A percentile compares a stretch with the other conserved stretches of the same genome.
Conservation (phyloP, 2,888 invertebrate genomes). For the Anthophora plumipes region DNA sequence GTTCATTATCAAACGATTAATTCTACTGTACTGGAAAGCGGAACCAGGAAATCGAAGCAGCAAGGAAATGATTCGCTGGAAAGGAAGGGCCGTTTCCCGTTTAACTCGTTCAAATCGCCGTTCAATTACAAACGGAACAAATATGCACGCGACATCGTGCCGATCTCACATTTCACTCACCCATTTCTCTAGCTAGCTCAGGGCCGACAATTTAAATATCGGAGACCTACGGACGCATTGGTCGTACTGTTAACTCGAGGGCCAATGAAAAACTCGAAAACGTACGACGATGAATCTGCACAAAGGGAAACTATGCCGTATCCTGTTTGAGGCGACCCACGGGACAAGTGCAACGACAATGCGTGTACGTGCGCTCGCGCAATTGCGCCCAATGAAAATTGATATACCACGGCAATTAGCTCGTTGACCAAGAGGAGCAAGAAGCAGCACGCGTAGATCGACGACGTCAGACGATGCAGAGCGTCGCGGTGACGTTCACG, state of each 20-base stretch:
- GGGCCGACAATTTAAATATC: conserved; percentile 27
- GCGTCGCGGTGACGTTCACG: conserved; percentile 15
- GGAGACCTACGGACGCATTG: conserved; percentile 25
- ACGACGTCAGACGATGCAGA: conserved; percentile 16
- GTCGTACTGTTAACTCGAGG: conserved; percentile 27
- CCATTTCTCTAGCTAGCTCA: neutral
- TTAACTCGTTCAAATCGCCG: neutral
- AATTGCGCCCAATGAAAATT: conserved; percentile 82
- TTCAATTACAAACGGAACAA: neutral
- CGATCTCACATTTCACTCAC: conserved; percentile 11
- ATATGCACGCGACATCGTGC: neutral
- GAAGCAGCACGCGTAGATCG: conserved; percentile 54
- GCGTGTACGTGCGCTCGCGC: conserved; percentile 75
- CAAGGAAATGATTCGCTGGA: too few relatives aligned
- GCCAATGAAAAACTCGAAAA: conserved; percentile 53
- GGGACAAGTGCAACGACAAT: conserved; percentile 75
- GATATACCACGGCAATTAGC: conserved; percentile 80
- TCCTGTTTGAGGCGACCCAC: conserved; percentile 78
- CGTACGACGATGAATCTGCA: conserved; percentile 57
- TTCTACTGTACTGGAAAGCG: too few relatives aligned
- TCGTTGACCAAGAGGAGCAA: conserved; percentile 76
- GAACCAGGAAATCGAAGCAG: too few relatives aligned
- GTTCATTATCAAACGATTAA: too few relatives aligned
- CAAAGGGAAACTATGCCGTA: conserved; percentile 69
- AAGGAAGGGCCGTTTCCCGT: neutral